A percentile compares a stretch with the other conserved stretches of the same genome.
Evolutionary conservation across 2,113 vertebrate genomes (phyloP).

Genomic region (Budorcas taxicolor): DNA sequence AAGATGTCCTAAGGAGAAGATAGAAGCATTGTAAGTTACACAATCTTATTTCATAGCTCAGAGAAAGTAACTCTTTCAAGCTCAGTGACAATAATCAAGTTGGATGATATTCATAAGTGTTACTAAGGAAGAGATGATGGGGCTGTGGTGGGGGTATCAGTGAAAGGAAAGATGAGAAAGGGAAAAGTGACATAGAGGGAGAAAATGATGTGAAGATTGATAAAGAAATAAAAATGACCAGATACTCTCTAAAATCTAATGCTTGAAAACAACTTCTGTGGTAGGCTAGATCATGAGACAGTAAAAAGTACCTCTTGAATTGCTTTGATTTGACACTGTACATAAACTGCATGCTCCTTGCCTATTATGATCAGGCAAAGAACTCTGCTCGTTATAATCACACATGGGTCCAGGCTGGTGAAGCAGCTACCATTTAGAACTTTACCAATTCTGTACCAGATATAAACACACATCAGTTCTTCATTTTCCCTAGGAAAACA

Average conservation of each 20-base stretch:
- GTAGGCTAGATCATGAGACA: neutral
- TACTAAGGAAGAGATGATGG: neutral
- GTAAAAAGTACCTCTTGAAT: neutral
- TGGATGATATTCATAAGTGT: neutral
- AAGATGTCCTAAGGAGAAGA: neutral
- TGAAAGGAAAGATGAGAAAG: neutral
- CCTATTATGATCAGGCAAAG: neutral
- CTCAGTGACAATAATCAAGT: neutral
- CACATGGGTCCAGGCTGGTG: neutral
- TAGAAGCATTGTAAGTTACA: neutral
- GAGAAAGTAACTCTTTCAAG: neutral
- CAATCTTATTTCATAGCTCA: neutral
- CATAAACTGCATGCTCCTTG: rapidly evolving
- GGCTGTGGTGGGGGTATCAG: rapidly evolving
- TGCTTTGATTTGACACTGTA: neutral
- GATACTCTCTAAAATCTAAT: neutral
- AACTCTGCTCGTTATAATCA: neutral
- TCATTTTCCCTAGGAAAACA: neutral
- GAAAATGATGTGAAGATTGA: neutral
- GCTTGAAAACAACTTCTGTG: neutral
- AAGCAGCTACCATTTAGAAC: neutral
- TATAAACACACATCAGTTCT: neutral
- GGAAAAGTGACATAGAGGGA: neutral
- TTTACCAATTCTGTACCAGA: neutral
- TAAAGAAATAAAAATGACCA: neutral